phyloP scores from a whole-genome alignment of 2,113 vertebrate species.

The Gasterosteus aculeatus region DNA sequence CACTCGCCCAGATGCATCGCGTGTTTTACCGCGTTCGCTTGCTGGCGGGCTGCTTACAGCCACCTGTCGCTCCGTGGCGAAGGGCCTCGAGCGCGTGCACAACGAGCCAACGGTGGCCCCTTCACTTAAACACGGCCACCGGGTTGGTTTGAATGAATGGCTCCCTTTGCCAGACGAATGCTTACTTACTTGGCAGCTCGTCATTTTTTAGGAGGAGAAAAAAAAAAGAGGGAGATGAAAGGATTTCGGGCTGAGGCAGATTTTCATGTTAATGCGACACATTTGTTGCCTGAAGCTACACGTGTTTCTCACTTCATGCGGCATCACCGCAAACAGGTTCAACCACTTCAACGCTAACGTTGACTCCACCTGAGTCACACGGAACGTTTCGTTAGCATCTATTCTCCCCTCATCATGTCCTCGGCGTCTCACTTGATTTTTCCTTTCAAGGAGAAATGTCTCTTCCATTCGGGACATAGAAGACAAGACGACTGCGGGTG shows the following conservation, averaged over 20 bases:
- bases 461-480: neutral
- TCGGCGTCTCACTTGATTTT: neutral
- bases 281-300: neutral
- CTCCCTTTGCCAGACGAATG: neutral
- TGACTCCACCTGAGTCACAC: neutral
- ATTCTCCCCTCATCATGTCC: neutral
- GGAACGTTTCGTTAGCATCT: slow-evolving; percentile 7
- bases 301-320: neutral
- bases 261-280: neutral
- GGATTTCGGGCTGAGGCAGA: neutral
- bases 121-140: neutral
- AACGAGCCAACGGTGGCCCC: neutral
- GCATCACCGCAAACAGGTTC: neutral
- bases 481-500: neutral
- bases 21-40: neutral
- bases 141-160: neutral
- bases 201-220: neutral
- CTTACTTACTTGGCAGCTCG: too few relatives aligned
- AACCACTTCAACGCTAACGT: neutral
- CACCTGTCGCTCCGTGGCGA: neutral
- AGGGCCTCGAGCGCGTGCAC: neutral
- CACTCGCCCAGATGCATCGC: neutral
- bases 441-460: too few relatives aligned
- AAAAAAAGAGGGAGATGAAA: neutral
- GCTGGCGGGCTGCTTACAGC: neutral